Percentiles rank a stretch among this genome's conserved stretches.
These are phyloP conservation scores for Plebejus argus DNA, from an alignment of 2,888 invertebrate species.

Conservation along the genomic window DNA sequence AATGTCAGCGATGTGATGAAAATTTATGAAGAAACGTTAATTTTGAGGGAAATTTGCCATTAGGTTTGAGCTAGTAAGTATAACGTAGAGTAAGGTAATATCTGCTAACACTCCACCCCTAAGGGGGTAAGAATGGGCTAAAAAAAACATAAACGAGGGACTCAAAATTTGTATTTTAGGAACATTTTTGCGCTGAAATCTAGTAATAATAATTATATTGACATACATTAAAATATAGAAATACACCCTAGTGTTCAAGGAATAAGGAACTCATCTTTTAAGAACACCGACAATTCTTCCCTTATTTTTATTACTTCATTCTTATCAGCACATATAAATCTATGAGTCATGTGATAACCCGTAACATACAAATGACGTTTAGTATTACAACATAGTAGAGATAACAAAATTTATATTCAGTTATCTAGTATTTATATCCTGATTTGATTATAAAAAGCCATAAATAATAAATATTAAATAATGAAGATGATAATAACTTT, in stretches of 20 bases:
- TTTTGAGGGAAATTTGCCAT: neutral
- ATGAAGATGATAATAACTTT: neutral
- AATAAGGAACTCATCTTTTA: too few species aligned
- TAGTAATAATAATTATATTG: too few species aligned
- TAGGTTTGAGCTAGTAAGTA: neutral
- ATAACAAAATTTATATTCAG: neutral
- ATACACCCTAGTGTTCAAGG: too few species aligned
- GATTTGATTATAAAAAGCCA: neutral
- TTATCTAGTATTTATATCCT: constrained; percentile 7
- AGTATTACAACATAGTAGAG: constrained; percentile 10
- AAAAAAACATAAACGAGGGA: too few species aligned
- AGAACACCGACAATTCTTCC: too few species aligned
- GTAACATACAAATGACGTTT: neutral
- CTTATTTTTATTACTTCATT: neutral
- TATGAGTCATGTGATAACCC: constrained; percentile 11
- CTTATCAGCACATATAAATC: constrained; percentile 1
- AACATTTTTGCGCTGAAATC: too few species aligned
- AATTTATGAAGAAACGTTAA: neutral
- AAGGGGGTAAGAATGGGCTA: too few species aligned
- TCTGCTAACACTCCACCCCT: too few species aligned
- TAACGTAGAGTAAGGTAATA: neutral
- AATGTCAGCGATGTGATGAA: neutral
- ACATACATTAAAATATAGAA: too few species aligned
- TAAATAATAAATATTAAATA: neutral
- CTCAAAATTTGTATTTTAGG: too few species aligned